phyloP scores from a whole-genome alignment of 2,888 invertebrate genomes.

The Harpalus rufipes region DNA sequence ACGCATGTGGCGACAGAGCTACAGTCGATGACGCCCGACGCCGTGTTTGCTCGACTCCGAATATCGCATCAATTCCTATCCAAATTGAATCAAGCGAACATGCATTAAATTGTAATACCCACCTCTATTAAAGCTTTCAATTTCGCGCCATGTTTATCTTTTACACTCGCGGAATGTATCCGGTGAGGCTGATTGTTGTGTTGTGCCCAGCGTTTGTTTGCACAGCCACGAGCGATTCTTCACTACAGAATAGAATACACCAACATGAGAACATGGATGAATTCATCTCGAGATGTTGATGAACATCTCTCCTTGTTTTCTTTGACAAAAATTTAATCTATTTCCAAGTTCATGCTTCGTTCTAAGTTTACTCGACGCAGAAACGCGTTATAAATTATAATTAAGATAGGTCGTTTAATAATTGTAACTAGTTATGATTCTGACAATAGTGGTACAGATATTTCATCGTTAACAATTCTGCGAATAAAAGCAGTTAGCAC shows the following conservation, averaged over 20 bases:
- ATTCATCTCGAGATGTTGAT: constrained; percentile 15
- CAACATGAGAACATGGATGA: neutral
- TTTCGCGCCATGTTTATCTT: constrained; percentile 77
- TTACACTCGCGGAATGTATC: constrained; percentile 72
- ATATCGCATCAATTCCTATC: constrained; percentile 73
- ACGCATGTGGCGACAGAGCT: constrained; percentile 71
- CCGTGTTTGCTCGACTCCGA: constrained; percentile 74
- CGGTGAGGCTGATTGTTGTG: constrained; percentile 71
- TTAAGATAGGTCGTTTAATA: too few species aligned
- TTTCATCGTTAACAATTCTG: too few species aligned
- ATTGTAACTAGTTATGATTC: too few species aligned
- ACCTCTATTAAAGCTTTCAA: constrained; percentile 76
- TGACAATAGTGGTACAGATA: too few species aligned
- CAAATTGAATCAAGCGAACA: constrained; percentile 76
- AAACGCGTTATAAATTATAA: too few species aligned
- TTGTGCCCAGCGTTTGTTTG: constrained; percentile 72
- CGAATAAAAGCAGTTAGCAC: too few species aligned
- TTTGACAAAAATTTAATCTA: constrained; percentile 50
- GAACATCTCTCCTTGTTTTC: constrained; percentile 44
- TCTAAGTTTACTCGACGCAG: neutral
- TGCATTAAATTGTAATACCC: constrained; percentile 76
- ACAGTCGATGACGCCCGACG: constrained; percentile 65
- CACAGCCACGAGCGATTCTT: constrained; percentile 66
- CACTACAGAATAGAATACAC: neutral
- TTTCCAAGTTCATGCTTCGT: constrained; percentile 15